Percentiles rank a stretch among this genome's conserved stretches.
phyloP scores from a whole-genome alignment of 2,888 invertebrate genomes.

The Pemphredon lugubris region DNA sequence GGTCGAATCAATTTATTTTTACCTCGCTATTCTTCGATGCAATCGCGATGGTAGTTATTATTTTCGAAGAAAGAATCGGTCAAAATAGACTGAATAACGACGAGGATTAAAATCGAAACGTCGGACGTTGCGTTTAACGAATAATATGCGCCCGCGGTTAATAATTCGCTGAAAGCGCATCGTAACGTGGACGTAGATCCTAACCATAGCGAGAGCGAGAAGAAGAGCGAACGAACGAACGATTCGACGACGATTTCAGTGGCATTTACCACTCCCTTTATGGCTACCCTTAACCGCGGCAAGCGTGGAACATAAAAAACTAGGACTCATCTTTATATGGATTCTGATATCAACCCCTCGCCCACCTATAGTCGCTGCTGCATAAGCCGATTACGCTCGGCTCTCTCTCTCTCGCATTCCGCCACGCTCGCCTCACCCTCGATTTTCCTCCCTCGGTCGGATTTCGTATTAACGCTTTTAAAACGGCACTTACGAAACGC shows the following conservation, averaged over 20 bases:
- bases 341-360: slow-evolving; percentile 54
- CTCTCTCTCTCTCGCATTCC: slow-evolving; percentile 59
- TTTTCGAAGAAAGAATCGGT: too few species aligned
- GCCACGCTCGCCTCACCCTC: slow-evolving; percentile 26
- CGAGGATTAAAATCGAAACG: too few species aligned
- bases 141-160: too few species aligned
- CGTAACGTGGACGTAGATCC: too few species aligned
- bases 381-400: slow-evolving; percentile 64
- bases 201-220: too few species aligned
- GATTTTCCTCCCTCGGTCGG: slow-evolving; percentile 31
- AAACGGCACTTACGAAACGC: slow-evolving; percentile 35
- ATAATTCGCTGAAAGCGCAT: too few species aligned
- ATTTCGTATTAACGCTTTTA: slow-evolving; percentile 46
- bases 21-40: too few species aligned
- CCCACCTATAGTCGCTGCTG: slow-evolving; percentile 31
- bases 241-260: slow-evolving; percentile 24
- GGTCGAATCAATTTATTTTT: too few species aligned
- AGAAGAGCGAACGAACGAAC: too few species aligned
- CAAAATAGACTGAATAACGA: too few species aligned
- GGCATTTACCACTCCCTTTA: slow-evolving; percentile 18
- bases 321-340: slow-evolving; percentile 56
- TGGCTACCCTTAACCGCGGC: slow-evolving; percentile 11
- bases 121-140: too few species aligned
- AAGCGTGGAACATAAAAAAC: slow-evolving; percentile 22
- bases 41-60: too few species aligned